Evolutionary conservation across 30 jellyfish, hydroid and myxozoan species (phyloP).

Genomic region (Nemopilema nomurai): DNA sequence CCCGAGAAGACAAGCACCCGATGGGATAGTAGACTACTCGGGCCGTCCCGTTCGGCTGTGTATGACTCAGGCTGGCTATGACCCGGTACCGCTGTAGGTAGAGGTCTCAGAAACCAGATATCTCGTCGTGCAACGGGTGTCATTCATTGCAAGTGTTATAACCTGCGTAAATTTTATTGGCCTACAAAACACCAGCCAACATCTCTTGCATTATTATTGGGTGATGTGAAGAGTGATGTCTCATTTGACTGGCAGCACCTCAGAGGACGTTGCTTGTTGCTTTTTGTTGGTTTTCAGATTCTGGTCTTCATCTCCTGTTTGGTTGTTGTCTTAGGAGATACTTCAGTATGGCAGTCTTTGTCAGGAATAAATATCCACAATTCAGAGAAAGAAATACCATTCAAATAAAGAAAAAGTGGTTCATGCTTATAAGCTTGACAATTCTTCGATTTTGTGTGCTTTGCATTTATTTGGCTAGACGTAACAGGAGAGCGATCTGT

Average conservation of each 20-base stretch:
- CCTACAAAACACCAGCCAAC: not conserved
- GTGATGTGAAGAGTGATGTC: not conserved
- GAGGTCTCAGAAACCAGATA: slow-evolving; percentile 14
- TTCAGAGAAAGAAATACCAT: too few relatives aligned
- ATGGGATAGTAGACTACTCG: slow-evolving; percentile 29
- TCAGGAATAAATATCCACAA: too few relatives aligned
- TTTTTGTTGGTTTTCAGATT: too few relatives aligned
- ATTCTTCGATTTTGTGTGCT: too few relatives aligned
- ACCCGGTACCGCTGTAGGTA: slow-evolving; percentile 15
- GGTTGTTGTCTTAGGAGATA: too few relatives aligned
- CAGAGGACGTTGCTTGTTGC: too few relatives aligned
- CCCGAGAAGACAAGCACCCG: slow-evolving; percentile 20
- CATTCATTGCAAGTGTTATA: not conserved
- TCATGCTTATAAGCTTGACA: too few relatives aligned
- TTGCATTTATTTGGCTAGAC: too few relatives aligned
- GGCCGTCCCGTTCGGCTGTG: slow-evolving; percentile 20
- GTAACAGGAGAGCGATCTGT: too few relatives aligned
- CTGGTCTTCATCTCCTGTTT: too few relatives aligned
- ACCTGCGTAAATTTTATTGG: not conserved
- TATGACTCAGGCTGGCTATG: slow-evolving; percentile 15
- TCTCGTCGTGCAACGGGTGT: not conserved
- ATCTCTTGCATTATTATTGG: not conserved
- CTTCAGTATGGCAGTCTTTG: too few relatives aligned
- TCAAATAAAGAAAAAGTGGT: too few relatives aligned
- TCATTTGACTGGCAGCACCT: not conserved